These are phyloP conservation scores for Hypsopygia costalis DNA, from an alignment of 2,888 invertebrate species.

Conservation along the genomic window DNA sequence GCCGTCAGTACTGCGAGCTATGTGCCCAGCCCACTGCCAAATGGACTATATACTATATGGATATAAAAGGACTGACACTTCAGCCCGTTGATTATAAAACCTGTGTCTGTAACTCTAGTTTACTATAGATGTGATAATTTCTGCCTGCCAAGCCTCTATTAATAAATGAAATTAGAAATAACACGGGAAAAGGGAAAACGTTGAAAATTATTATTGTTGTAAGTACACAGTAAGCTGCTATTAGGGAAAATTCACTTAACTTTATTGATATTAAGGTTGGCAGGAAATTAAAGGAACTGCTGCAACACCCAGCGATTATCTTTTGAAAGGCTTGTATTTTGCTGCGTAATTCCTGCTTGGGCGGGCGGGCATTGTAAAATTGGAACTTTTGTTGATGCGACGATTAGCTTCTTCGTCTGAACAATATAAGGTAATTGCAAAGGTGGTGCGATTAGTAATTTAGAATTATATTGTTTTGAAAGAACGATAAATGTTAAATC, in stretches of 20 bases:
- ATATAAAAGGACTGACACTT: no score
- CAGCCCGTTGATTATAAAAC: no score
- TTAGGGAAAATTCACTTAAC: slow-evolving; percentile 1
- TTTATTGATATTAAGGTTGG: slow-evolving; percentile 7
- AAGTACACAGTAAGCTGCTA: background rate
- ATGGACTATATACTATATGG: no score
- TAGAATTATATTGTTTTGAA: background rate
- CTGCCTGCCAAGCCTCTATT: no score
- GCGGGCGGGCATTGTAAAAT: slow-evolving; percentile 1
- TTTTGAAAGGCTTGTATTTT: slow-evolving; percentile 8
- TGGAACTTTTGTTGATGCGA: slow-evolving; percentile 5
- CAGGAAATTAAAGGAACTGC: slow-evolving; percentile 13
- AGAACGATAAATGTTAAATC: no score
- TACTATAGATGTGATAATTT: no score
- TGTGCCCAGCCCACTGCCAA: no score
- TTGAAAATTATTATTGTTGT: slow-evolving; percentile 1
- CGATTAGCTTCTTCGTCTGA: background rate
- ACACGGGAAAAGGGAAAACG: background rate
- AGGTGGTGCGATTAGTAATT: background rate
- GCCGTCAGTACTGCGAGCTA: no score
- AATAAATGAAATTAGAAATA: background rate
- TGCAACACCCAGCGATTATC: slow-evolving; percentile 13
- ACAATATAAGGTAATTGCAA: background rate
- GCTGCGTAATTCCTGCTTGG: slow-evolving; percentile 3
- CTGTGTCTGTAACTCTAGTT: no score